phyloP scores from a whole-genome alignment of 2,113 vertebrate genomes.

The Elanus axillaris region DNA sequence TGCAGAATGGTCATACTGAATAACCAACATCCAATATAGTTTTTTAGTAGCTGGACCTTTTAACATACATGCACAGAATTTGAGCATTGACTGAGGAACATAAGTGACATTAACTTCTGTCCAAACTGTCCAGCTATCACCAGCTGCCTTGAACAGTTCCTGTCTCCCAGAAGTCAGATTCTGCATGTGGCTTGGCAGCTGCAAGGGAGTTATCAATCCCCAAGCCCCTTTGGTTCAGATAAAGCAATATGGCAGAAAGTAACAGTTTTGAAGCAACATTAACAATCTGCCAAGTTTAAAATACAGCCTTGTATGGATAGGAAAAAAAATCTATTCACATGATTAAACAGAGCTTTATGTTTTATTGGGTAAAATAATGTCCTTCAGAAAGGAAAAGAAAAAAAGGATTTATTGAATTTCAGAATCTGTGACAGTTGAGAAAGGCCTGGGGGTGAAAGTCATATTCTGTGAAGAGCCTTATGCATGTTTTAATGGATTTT shows the following conservation, averaged over 20 bases:
- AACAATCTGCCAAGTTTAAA: not conserved
- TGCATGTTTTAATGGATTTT: not conserved
- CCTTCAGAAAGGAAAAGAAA: not conserved
- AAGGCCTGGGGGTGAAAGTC: not conserved
- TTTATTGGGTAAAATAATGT: not conserved
- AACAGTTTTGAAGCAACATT: not conserved
- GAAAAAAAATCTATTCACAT: not conserved
- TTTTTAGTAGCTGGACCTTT: not conserved
- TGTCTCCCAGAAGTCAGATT: not conserved
- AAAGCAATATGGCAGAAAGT: not conserved
- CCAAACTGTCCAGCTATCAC: not conserved
- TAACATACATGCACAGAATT: not conserved
- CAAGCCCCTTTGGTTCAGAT: not conserved
- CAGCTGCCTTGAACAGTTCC: conserved; percentile 4
- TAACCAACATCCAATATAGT: not conserved
- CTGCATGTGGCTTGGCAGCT: not conserved
- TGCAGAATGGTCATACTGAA: not conserved
- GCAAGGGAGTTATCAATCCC: not conserved
- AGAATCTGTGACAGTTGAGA: not conserved
- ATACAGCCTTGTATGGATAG: not conserved
- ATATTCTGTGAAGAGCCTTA: not conserved
- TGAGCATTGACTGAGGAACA: not conserved
- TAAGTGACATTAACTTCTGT: not conserved
- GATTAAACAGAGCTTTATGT: not conserved
- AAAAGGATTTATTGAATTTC: not conserved